A percentile compares a stretch with the other conserved stretches of the same genome.
phyloP scores from a whole-genome alignment of 2,888 invertebrate genomes.

The Parnassius apollo region DNA sequence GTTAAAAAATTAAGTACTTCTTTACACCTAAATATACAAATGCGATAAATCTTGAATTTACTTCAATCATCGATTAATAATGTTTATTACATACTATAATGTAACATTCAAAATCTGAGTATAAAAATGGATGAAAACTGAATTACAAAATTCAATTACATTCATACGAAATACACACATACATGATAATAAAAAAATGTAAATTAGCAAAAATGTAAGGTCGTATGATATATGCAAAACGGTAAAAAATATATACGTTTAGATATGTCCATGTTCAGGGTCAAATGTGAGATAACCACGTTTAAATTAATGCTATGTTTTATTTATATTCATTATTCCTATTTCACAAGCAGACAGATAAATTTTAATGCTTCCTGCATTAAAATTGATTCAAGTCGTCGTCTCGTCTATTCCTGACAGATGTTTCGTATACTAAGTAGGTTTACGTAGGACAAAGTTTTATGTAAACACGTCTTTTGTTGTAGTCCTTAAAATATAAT shows the following conservation, averaged over 20 bases:
- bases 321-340: constrained; percentile 16
- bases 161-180: too few relatives aligned
- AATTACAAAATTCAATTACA: too few relatives aligned
- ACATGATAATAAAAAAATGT: too few relatives aligned
- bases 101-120: too few relatives aligned
- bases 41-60: too few relatives aligned
- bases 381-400: constrained; percentile 11
- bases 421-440: constrained; percentile 6
- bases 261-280: constrained; percentile 15
- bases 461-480: background rate
- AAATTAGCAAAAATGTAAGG: constrained; percentile 2
- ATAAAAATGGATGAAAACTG: too few relatives aligned
- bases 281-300: constrained; percentile 11
- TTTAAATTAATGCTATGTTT: constrained; percentile 10
- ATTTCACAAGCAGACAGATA: background rate
- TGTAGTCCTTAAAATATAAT: background rate
- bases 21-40: too few relatives aligned
- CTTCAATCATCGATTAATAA: too few relatives aligned
- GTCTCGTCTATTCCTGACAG: constrained; percentile 14
- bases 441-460: too few relatives aligned
- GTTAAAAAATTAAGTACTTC: too few relatives aligned
- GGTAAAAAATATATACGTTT: constrained; percentile 7
- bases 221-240: constrained; percentile 6
- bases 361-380: constrained; percentile 13
- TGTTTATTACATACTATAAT: too few relatives aligned